These are phyloP conservation scores for Acrobasis repandana DNA, from an alignment of 2,888 invertebrate species.

Conservation along the genomic window DNA sequence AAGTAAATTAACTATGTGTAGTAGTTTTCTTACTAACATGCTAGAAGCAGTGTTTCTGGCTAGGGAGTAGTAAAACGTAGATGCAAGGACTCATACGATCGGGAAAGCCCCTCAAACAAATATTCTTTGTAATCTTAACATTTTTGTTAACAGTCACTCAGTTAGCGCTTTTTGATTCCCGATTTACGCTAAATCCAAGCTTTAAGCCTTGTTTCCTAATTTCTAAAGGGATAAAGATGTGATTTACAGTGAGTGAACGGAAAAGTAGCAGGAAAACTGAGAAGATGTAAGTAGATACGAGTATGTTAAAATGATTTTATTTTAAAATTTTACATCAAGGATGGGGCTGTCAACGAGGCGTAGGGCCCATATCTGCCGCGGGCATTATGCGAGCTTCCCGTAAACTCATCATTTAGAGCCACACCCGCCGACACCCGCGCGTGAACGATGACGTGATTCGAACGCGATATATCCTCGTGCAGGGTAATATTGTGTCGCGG, in stretches of 20 bases:
- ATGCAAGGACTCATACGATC: no score
- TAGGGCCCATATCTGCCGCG: constrained; percentile 46
- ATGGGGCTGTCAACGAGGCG: constrained; percentile 38
- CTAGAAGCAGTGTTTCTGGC: no score
- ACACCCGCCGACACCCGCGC: constrained; percentile 49
- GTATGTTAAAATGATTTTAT: not conserved
- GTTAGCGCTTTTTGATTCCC: no score
- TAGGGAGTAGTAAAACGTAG: no score
- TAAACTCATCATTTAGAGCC: constrained; percentile 59
- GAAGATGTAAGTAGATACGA: not conserved
- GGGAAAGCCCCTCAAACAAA: no score
- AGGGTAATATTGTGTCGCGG: constrained; percentile 76
- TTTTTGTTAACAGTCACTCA: no score
- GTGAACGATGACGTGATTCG: constrained; percentile 75
- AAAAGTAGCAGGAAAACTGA: not conserved
- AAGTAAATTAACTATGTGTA: not conserved
- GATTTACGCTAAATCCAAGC: no score
- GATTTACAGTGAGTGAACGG: no score
- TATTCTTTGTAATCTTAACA: no score
- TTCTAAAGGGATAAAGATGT: no score
- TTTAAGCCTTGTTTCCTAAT: no score
- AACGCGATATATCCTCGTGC: constrained; percentile 73
- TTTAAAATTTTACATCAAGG: constrained; percentile 1
- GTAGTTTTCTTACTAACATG: no score
- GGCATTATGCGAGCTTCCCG: constrained; percentile 53